Evolutionary conservation across 2,113 vertebrate genomes (phyloP).

Genomic region (Trachemys scripta): DNA sequence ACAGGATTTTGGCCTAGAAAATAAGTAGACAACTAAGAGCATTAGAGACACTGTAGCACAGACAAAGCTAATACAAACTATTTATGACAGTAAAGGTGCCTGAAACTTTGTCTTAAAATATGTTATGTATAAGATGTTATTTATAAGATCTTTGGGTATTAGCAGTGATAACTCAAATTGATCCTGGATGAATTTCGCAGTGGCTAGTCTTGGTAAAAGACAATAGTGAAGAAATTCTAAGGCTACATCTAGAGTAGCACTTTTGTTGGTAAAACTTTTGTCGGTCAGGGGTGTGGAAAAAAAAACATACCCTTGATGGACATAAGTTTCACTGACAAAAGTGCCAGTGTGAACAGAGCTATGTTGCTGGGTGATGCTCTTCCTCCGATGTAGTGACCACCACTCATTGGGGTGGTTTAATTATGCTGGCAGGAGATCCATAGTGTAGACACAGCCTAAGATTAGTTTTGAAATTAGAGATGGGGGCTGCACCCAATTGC

Average conservation of each 20-base stretch:
- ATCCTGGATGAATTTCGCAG: not conserved
- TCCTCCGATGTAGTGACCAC: no score
- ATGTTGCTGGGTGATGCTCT: no score
- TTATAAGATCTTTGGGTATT: not conserved
- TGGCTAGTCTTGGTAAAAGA: not conserved
- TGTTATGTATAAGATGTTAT: not conserved
- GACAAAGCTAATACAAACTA: not conserved
- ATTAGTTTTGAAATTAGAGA: not conserved
- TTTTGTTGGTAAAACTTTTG: no score
- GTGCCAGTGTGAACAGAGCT: no score
- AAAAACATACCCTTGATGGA: no score
- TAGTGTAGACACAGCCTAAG: not conserved
- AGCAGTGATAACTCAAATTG: not conserved
- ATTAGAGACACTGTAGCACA: not conserved
- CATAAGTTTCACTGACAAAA: no score
- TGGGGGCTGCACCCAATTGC: rapidly evolving
- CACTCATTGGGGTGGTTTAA: no score
- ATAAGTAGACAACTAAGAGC: no score
- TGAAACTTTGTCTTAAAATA: not conserved
- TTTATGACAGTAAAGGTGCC: rapidly evolving
- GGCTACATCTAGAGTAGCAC: no score
- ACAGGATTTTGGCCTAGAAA: not conserved
- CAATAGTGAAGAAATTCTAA: not conserved
- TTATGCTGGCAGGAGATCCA: no score
- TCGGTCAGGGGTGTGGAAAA: no score